Evolutionary conservation across 2,113 vertebrate genomes (phyloP), one percentile per base, ranked within the genome.

Genomic region (Hystrix cristata): DNA sequence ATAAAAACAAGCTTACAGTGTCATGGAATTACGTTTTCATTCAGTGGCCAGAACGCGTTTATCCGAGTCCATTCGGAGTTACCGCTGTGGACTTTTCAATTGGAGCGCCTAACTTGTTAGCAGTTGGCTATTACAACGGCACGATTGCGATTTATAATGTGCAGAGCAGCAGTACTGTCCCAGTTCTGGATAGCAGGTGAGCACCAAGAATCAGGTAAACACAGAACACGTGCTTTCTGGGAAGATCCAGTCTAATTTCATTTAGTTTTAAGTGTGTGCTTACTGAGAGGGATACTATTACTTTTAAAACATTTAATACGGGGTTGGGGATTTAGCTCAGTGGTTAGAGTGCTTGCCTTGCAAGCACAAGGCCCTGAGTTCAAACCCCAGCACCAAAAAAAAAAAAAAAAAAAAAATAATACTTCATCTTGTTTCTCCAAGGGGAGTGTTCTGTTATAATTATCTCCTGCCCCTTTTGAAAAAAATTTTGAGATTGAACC

Each of bases 31-130:
- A 51, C 76, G 79, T 95, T 93, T 55, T 88, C 62, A 57, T 23
- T 53, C 97, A 99, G 99, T 99, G 99, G 99, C 99, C 99, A 46
- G 99, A 99, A 91, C 98, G 99, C 21, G 53, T 99, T 96, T 99
- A 99, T 97, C 96, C 15, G 16, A 99, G 99, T 9, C 81, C 98
- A 29, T 97, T 98, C 4, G 98, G 99, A 0, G 99, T 99, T 5
- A 99, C 99, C 0, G 98, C 99, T 2, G 29, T 99, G 98, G 99
- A 99, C 96, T 99, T 99, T 78, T 99, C 99, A 1, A 60, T 62
- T 62, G 97, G 15, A 0, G 95, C 96, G 48, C 99, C 99, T 0
- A 97, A 98, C 7, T 99, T 99, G 51, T 59, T 99, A 90, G 99
- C 99, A 1, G 99, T 99, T 19, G 99, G 99, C 25, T 98, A 97